phyloP scores from a whole-genome alignment of 2,888 invertebrate species.

The Stratiomys singularior region DNA sequence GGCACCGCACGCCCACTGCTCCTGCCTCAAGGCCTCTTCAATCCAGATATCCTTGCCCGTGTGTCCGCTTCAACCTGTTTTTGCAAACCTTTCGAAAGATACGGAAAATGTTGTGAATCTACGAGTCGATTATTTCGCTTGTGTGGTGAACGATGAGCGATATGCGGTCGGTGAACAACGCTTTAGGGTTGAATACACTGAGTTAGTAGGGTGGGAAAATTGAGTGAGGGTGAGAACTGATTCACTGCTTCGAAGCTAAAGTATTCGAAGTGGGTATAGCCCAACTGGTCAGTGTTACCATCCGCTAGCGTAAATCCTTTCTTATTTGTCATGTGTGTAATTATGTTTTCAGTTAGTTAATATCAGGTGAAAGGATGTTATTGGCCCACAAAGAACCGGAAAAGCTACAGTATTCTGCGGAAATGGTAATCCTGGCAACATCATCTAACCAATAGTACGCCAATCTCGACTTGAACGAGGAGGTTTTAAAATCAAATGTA shows the following conservation, averaged over 20 bases:
- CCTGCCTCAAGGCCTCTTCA: too few species aligned
- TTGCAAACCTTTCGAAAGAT: neutral
- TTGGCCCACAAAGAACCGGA: too few species aligned
- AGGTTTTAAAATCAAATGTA: constrained; percentile 37
- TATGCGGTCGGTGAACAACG: constrained; percentile 35
- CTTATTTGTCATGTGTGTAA: too few species aligned
- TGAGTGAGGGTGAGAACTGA: neutral
- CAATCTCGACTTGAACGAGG: neutral
- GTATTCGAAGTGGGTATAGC: too few species aligned
- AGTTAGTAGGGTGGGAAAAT: neutral
- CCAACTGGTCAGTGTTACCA: too few species aligned
- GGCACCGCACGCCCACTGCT: neutral
- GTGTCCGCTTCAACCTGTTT: neutral
- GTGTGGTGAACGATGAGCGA: constrained; percentile 39
- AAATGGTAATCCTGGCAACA: neutral
- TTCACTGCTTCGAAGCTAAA: too few species aligned
- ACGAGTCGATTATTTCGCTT: constrained; percentile 37
- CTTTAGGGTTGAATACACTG: neutral
- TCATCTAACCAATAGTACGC: neutral
- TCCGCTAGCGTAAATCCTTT: too few species aligned
- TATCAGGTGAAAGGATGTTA: too few species aligned
- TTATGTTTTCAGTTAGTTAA: too few species aligned
- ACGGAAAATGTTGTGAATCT: constrained; percentile 1
- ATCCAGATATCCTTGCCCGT: too few species aligned
- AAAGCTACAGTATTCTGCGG: neutral